phyloP scores from a whole-genome alignment of 2,113 vertebrate genomes.

The human (Homo sapiens) region DNA sequence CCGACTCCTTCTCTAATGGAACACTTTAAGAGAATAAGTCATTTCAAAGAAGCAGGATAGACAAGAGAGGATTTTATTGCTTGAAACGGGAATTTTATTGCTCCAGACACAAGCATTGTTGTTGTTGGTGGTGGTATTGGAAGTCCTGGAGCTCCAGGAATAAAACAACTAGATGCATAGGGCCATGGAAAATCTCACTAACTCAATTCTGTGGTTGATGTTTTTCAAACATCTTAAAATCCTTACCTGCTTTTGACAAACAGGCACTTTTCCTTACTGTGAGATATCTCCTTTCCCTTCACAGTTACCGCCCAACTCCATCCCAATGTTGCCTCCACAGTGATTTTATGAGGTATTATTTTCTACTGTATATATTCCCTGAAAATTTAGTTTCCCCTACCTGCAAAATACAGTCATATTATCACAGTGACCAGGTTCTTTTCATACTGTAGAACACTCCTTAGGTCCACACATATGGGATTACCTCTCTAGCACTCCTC shows the following conservation, averaged over 20 bases:
- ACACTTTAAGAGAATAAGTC: background rate
- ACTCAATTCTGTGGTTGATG: background rate
- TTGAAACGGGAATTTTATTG: background rate
- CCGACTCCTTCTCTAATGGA: background rate
- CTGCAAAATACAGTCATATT: background rate
- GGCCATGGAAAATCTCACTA: background rate
- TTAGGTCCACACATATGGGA: fast-evolving
- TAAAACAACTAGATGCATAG: background rate
- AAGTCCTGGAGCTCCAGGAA: background rate
- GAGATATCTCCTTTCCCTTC: background rate
- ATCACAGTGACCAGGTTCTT: background rate
- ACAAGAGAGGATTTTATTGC: background rate
- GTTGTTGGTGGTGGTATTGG: background rate
- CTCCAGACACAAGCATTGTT: fast-evolving
- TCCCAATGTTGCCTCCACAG: fast-evolving
- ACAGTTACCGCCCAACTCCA: no score
- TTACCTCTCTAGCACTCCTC: background rate
- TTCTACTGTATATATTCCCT: background rate
- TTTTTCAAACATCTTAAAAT: background rate
- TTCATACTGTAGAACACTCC: background rate
- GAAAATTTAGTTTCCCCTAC: background rate
- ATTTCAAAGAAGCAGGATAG: background rate
- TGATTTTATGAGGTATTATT: background rate
- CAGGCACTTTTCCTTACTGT: background rate
- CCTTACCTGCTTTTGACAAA: background rate